Base-by-base conservation (phyloP, 1,140 invertebrate species). In the Thaumatotibia leucotreta region DNA sequence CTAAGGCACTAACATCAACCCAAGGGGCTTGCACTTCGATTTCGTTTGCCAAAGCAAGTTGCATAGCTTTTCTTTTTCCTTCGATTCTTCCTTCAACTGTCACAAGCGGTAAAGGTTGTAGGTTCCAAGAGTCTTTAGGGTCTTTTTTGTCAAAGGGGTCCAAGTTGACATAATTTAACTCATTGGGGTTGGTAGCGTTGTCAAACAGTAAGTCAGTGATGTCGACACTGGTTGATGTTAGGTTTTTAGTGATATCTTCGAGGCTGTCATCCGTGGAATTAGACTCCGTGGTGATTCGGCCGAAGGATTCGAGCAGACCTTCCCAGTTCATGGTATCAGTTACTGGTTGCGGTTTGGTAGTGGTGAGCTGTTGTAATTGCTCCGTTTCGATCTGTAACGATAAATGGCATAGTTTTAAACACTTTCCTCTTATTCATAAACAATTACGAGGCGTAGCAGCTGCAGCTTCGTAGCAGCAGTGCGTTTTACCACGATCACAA, bases 21-120 rank as follows among this genome's bases (percentile, higher is more conserved):
- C 95, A 96, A 4, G 94, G 93, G 6, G 93, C 93, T 67, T 95
- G 93, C 32, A 94, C 86, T 86, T 95, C 95, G 65, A 95, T 93
- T 74, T 96, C 95, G n/a, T 94, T 94, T 0, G 94, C 95, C 63
- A 95, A 88, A 5, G 95, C 94, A 64, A 95, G 75, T 76, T 95
- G 93, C 54, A 95, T 91, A 1, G 94, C 94, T 83, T 94, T 94
- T 50, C 81, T 73, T 72, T 85, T 84, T 0, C 83, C 67, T 73
- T 89, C 80, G 23, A 84, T 67, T 70, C 85, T 86, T 32, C 45
- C 50, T 29, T 61, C 49, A 17, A 61, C 50, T 0, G 63, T 31
- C 4, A 63, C 17, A n/a, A 70, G 11, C 2, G 69, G 61, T 9
- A 72, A 22, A 0, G 78, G 66, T 65, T 79, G 73, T 39, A 86